These are phyloP conservation scores for Oedothorax gibbosus DNA, from an alignment of 1,140 invertebrate genomes.

Conservation along the genomic window DNA sequence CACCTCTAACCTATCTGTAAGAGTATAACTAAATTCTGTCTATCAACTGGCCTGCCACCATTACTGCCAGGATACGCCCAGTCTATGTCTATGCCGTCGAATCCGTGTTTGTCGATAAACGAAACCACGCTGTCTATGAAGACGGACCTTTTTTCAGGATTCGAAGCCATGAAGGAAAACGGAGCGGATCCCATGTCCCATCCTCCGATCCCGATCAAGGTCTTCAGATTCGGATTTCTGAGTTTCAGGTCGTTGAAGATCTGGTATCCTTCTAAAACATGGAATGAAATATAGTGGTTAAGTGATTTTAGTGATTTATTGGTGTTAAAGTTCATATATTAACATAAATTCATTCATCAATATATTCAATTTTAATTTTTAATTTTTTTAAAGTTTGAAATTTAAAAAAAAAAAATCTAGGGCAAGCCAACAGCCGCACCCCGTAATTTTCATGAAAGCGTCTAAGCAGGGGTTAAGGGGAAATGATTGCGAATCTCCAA, in stretches of 20 bases:
- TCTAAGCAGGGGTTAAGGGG: too few relatives aligned
- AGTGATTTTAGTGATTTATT: too few relatives aligned
- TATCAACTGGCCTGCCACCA: conserved; percentile 70
- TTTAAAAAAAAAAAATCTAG: too few relatives aligned
- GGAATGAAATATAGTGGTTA: not conserved
- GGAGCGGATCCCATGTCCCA: conserved; percentile 88
- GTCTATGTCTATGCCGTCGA: conserved; percentile 76
- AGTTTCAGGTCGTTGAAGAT: conserved; percentile 70
- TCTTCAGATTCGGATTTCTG: conserved; percentile 75
- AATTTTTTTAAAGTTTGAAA: too few relatives aligned
- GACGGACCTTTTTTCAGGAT: too few relatives aligned
- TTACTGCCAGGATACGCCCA: conserved; percentile 73
- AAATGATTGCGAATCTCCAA: too few relatives aligned
- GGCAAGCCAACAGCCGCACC: too few relatives aligned
- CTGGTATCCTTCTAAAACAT: conserved; percentile 63
- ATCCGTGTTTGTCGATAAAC: conserved; percentile 72
- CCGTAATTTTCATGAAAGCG: too few relatives aligned
- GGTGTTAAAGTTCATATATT: too few relatives aligned
- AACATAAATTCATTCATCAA: too few relatives aligned
- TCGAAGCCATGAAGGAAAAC: conserved; percentile 84
- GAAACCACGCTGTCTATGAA: conserved; percentile 82
- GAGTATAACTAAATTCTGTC: conserved; percentile 68
- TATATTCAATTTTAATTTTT: too few relatives aligned
- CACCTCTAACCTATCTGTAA: too few relatives aligned
- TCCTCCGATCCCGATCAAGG: conserved; percentile 79